A percentile compares a stretch with the other conserved stretches of the same genome.
Evolutionary conservation across 2,888 invertebrate genomes (phyloP).

Genomic region (Megalurothrips usitatus): DNA sequence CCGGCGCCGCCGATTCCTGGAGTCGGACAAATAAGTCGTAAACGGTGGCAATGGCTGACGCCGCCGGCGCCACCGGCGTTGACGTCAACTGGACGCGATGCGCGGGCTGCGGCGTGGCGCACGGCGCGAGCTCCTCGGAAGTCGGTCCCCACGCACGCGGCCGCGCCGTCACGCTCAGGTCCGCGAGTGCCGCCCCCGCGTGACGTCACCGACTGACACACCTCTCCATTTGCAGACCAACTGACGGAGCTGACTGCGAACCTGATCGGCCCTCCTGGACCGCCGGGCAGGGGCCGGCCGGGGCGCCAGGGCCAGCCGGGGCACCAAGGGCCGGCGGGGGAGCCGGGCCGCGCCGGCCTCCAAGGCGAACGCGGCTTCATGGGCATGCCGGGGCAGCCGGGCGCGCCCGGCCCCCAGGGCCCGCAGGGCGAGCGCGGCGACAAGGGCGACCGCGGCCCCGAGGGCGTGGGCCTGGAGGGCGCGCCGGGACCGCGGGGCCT

Average conservation of each 20-base stretch:
- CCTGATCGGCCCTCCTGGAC: constrained; percentile 61
- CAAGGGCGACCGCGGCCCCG: constrained; percentile 49
- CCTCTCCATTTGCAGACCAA: constrained; percentile 70
- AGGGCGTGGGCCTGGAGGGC: constrained; percentile 44
- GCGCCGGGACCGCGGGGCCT: constrained; percentile 62
- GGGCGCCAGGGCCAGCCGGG: constrained; percentile 70
- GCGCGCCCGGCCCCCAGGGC: constrained; percentile 58
- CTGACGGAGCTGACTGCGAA: constrained; percentile 64
- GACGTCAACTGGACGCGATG: no score
- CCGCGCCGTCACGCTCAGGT: no score
- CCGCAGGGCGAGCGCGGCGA: constrained; percentile 53
- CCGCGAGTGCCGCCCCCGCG: no score
- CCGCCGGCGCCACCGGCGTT: no score
- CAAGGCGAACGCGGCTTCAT: constrained; percentile 49
- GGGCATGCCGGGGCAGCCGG: constrained; percentile 54
- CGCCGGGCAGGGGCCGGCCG: constrained; percentile 59
- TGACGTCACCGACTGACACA: no score
- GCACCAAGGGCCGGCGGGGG: constrained; percentile 57
- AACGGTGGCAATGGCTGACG: no score
- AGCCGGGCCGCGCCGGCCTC: constrained; percentile 49
- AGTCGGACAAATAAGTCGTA: no score
- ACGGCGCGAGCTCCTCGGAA: no score
- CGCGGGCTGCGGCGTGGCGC: no score
- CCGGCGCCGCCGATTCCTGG: no score
- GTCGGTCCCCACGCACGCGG: no score